A percentile compares a stretch with the other conserved stretches of the same genome.
Conservation (phyloP, 2,113 vertebrate species). For the Varanus komodoensis region DNA sequence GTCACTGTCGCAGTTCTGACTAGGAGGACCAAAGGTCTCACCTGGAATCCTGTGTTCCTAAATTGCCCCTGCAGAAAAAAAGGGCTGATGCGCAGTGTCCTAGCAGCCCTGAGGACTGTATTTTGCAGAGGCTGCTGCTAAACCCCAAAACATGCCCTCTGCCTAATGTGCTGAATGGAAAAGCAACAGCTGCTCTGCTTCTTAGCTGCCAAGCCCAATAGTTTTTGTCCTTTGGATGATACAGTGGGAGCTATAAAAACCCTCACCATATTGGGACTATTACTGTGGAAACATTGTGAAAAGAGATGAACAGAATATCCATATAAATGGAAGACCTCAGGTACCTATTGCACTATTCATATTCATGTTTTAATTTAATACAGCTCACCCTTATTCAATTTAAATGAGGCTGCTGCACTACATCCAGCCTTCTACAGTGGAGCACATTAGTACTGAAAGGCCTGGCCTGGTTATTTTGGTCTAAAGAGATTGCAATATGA, state of each 20-base stretch:
- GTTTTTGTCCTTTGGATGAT: neutral
- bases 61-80: neutral
- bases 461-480: neutral
- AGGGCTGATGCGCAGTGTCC: neutral
- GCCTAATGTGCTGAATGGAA: neutral
- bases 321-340: neutral
- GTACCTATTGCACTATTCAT: constrained; percentile 15
- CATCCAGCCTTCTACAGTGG: neutral
- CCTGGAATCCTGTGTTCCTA: neutral
- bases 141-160: neutral
- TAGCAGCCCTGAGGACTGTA: neutral
- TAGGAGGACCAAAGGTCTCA: too few species aligned
- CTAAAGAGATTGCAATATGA: neutral
- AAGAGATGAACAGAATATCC: neutral
- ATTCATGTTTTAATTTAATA: neutral
- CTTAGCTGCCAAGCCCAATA: neutral
- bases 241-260: constrained; percentile 12
- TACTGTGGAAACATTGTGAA: constrained; percentile 16
- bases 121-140: neutral
- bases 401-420: neutral
- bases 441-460: neutral
- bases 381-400: neutral
- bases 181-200: neutral
- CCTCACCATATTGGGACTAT: constrained; percentile 3
- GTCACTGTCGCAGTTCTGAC: too few species aligned